Conservation (phyloP, 2,113 vertebrate genomes). For the Lamprotornis superbus region DNA sequence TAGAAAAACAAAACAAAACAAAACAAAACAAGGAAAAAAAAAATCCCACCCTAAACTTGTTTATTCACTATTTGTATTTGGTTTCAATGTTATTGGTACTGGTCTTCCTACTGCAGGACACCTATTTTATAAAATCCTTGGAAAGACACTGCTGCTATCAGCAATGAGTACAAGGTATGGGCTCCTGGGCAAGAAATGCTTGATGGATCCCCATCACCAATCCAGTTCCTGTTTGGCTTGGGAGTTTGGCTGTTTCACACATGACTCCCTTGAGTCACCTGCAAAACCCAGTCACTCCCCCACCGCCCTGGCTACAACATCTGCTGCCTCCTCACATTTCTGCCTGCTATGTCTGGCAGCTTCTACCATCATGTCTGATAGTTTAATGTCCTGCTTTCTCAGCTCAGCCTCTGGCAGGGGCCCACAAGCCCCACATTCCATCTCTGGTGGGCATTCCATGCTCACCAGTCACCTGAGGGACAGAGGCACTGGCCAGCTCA, state of each 20-base stretch:
- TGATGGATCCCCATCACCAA: not conserved
- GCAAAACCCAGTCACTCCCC: not conserved
- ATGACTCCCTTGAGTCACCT: rapidly evolving
- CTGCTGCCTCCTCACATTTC: not conserved
- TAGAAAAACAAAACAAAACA: too few relatives aligned
- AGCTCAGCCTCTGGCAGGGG: not conserved
- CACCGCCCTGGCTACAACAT: not conserved
- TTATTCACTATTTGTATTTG: not conserved
- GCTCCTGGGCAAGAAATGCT: not conserved
- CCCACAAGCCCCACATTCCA: not conserved
- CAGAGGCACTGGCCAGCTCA: not conserved
- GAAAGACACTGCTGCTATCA: not conserved
- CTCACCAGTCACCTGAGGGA: not conserved
- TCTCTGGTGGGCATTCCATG: not conserved
- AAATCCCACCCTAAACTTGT: too few relatives aligned
- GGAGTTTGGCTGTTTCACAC: not conserved
- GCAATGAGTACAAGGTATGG: rapidly evolving
- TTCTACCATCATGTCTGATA: not conserved
- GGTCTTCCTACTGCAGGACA: not conserved
- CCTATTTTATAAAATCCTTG: not conserved
- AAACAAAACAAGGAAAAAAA: too few relatives aligned
- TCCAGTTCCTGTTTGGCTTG: not conserved
- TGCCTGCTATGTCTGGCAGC: not conserved
- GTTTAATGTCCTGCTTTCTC: not conserved
- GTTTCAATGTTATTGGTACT: not conserved